Evolutionary conservation across 30 jellyfish, hydroid and myxozoan genomes (phyloP), one percentile per base, ranked within the genome.

Genomic region (Clytia hemisphaerica): DNA sequence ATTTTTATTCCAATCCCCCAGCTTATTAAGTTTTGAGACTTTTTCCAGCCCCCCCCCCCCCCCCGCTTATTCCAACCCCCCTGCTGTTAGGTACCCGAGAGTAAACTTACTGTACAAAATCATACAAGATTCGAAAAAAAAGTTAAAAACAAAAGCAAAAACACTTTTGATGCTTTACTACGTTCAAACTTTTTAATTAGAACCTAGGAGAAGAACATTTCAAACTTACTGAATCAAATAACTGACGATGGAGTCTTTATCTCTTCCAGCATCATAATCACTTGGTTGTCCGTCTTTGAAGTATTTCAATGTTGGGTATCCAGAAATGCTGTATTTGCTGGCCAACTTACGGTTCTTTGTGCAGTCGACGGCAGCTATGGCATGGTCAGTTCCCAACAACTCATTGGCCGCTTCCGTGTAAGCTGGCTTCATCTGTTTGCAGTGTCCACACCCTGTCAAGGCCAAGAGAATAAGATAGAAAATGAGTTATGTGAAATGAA

Each of bases 391-490:
- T 10, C 30, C 45, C 34, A 76, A 34, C 37, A 84, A 67, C 49
- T 72, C 93, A 24, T 71, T 83, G n/a, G 94, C 96, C 1, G 93
- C 96, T 35, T 79, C 92, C 22, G 80, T 76, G 40, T 79, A 87
- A 3, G 83, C 96, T 6, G 96, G 96, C 38, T 87, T 87, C 92
- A 87, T 73, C 0, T 79, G 63, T 61, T 87, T 79, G 76, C 96
- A 87, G 45, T 79, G 89, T 24, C 96, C 96, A 68, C 96, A 87
- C 96, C 96, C 96, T 87, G 28, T 6, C 18, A 29, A n/a, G n/a
- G n/a, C n/a, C n/a, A n/a, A n/a, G n/a, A n/a, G n/a, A 16, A 40
- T 21, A 26, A 59, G 21, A 9, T 51, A 12, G 12, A 7, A 16
- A 12, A 51, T 21, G 27, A 51, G n/a, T 9, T n/a, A 42, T 12